Evolutionary conservation across 1,140 invertebrate species (phyloP), one percentile per base, ranked within the genome.

Genomic region (Psix sp.): DNA sequence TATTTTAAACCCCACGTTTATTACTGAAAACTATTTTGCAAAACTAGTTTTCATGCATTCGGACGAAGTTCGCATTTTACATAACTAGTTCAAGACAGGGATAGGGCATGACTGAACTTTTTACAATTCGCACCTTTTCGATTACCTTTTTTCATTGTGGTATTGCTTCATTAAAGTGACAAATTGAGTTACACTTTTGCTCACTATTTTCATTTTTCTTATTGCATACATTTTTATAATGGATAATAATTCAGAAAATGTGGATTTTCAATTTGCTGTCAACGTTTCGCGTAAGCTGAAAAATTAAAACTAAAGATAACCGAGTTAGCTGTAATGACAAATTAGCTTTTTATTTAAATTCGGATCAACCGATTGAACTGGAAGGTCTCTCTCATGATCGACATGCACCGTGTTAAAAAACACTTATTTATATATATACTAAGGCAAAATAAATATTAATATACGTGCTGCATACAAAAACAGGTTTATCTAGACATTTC

Each of bases 1-100:
- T 45, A 59, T 68, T 52, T 42, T 59, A 33, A 57, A n/a, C 51
- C 52, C 39, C 39, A 38, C 45, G 39, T 26, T 57, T 43, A 59
- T 38, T 38, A 35, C 31, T 45, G 38, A 51, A 68, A 68, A 59
- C 52, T 29, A 59, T 59, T 68, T 68, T 52, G 36, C 45, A 43
- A 68, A 68, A 68, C 63, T 57, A 49, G 63, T 68, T 68, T 66
- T 59, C 21, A 57, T 42, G 24, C 45, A 51, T 42, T 42, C 52
- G 46, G 5, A 15, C 48, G 17, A 68, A 68, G 46, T 68, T 68
- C 36, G 54, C 40, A 36, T 54, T 68, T 68, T 60, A 39, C 54
- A 68, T 54, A 68, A 68, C 54, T 68, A 68, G 65, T 68, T 60
- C 54, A 45, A 33, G 29, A 46, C 29, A 52, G 49, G 48, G 52